Base-by-base conservation (phyloP, 2,888 invertebrate species). In the Luperina testacea region DNA sequence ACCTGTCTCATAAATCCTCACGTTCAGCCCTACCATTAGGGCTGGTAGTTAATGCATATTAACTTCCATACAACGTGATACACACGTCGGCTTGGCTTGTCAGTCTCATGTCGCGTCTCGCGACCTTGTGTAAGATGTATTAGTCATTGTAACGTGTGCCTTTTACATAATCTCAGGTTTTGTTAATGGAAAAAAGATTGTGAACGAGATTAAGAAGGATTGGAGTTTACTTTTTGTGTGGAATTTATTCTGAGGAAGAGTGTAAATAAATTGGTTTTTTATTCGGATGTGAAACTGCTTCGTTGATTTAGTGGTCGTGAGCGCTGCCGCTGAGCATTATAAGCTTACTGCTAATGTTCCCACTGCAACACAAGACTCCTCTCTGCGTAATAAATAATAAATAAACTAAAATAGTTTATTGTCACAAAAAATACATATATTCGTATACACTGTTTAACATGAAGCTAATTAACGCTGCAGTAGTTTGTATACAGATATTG, bases 101-200 rank as follows among this genome's bases (percentile, higher is more conserved):
- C 88, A 86, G 80, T 82, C 88, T 88, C 88, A 69, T 82, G 83
- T 88, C 77, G 83, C 70, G 75, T 63, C 68, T 79, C 73, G 73
- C 72, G 88, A 81, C 83, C 83, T 89, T 89, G 89, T 83, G 75
- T 74, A 83, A 88, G 88, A 84, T 81, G 77, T 89, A 87, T 87
- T 85, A 77, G 82, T 68, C 61, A 72, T 51, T 80, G 72, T 78
- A 69, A 51, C 63, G 69, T 48, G 73, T 59, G 70, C 71, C 83
- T 75, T 82, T 82, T 68, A 78, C 77, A 75, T 83, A 83, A 87
- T 88, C 83, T 85, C 73, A 72, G 82, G 75, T 78, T 82, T 75
- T 84, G 73, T 83, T 85, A 87, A 86, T 85, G 80, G 76, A 83
- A 83, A 80, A 83, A 86, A 86, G 71, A 83, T 85, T 76, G 48